These are phyloP conservation scores for Enteromius trimaculatus DNA, from an alignment of 2,797 vertebrate genomes.

Conservation along the genomic window DNA sequence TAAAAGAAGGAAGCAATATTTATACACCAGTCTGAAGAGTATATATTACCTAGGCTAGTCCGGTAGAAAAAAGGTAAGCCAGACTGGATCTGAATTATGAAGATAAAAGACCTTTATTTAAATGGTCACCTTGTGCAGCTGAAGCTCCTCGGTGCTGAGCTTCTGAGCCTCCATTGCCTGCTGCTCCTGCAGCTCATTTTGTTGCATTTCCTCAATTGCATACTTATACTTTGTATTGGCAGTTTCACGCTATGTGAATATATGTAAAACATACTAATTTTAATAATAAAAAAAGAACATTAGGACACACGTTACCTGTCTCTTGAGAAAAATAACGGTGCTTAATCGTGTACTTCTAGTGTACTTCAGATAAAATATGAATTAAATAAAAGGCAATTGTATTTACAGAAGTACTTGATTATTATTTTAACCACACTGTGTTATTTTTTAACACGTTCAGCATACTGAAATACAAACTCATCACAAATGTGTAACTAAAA, in stretches of 20 bases:
- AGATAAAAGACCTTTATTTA: background rate
- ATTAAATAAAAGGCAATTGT: too few species aligned
- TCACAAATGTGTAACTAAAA: background rate
- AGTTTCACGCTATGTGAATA: slow-evolving; percentile 73
- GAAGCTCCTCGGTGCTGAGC: slow-evolving; percentile 70
- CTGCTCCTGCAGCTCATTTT: slow-evolving; percentile 70
- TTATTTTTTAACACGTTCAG: too few species aligned
- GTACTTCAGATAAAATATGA: background rate
- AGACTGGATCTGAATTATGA: background rate
- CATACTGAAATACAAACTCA: background rate
- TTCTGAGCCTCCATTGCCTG: slow-evolving; percentile 64
- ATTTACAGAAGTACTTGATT: background rate
- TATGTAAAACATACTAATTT: background rate
- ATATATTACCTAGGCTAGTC: background rate
- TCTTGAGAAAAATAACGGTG: background rate
- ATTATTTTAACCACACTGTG: background rate
- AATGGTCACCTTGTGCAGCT: slow-evolving; percentile 77
- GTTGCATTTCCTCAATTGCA: slow-evolving; percentile 70
- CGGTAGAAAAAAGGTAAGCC: background rate
- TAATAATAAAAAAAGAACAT: background rate
- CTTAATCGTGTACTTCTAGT: background rate
- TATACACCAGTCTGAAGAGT: background rate
- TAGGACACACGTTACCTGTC: background rate
- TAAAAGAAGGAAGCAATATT: background rate
- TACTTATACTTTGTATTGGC: slow-evolving; percentile 73